These are phyloP conservation scores for Protobothrops mucrosquamatus DNA, from an alignment of 2,113 vertebrate species.

Conservation along the genomic window DNA sequence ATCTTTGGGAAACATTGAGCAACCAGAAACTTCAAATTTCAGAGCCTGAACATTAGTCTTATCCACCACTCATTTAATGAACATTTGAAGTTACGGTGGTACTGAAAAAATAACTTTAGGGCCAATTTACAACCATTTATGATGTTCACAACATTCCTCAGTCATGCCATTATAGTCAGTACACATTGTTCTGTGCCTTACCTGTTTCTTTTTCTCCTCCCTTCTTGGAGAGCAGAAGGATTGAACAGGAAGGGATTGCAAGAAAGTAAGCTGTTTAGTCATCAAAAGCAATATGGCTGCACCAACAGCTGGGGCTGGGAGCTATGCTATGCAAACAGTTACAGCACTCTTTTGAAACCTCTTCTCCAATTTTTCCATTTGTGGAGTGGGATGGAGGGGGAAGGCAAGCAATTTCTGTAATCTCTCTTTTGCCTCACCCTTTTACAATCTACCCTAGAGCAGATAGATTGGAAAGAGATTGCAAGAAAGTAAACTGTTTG, in stretches of 20 bases:
- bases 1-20: neutral
- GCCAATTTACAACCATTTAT: neutral
- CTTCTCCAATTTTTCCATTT: neutral
- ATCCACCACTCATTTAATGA: neutral
- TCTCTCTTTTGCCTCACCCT: neutral
- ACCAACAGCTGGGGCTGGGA: neutral
- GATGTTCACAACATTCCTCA: neutral
- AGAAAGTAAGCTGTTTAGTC: neutral
- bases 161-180: neutral
- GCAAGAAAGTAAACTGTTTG: neutral
- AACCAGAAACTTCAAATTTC: neutral
- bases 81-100: neutral
- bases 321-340: neutral
- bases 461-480: neutral
- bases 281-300: neutral
- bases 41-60: neutral
- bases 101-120: neutral
- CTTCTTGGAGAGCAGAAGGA: neutral
- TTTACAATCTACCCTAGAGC: neutral
- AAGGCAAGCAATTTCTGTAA: neutral
- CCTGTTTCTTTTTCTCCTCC: neutral
- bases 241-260: neutral
- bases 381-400: neutral
- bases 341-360: neutral
- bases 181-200: neutral